Conservation (phyloP, 2,797 vertebrate species). For the Urocyon cinereoargenteus region DNA sequence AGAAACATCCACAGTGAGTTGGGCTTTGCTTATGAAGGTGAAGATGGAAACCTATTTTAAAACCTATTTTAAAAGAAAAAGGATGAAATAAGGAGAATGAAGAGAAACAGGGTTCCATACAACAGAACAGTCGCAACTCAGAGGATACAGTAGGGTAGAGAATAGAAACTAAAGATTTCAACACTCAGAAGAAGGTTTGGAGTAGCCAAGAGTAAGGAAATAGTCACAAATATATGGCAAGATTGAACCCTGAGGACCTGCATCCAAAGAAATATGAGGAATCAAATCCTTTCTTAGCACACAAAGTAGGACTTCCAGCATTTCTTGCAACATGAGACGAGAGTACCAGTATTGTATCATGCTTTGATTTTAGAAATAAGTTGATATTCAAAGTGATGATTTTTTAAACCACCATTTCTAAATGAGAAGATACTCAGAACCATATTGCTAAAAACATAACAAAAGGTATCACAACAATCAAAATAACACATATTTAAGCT, state of each 20-base stretch:
- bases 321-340: neutral
- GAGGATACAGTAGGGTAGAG: neutral
- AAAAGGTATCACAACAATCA: neutral
- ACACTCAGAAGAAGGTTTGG: neutral
- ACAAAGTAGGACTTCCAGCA: neutral
- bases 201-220: neutral
- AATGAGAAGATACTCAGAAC: neutral
- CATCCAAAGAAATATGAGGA: neutral
- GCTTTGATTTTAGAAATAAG: neutral
- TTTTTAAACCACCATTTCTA: neutral
- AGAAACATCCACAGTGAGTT: neutral
- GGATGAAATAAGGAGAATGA: neutral
- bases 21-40: conserved; percentile 7
- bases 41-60: neutral
- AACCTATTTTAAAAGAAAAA: neutral
- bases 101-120: neutral
- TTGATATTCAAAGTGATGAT: neutral
- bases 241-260: neutral
- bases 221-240: neutral
- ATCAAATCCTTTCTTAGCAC: neutral
- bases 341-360: neutral
- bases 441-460: neutral
- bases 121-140: neutral
- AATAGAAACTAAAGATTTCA: neutral
- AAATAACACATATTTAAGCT: conserved; percentile 10